These are phyloP conservation scores for Pteria penguin DNA, from an alignment of 2,888 invertebrate genomes.

Conservation along the genomic window DNA sequence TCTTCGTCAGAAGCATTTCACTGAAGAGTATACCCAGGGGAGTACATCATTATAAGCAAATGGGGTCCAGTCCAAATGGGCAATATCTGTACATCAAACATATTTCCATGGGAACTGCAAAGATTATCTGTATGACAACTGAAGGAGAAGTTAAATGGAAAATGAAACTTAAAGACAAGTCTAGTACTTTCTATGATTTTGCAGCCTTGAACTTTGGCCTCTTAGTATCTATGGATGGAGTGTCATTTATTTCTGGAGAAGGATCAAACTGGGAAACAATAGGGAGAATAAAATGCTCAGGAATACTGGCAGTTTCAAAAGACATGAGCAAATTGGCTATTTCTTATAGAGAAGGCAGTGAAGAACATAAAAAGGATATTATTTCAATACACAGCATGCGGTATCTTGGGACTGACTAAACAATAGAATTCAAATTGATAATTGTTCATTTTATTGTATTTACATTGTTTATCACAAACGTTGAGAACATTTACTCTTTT, in stretches of 20 bases:
- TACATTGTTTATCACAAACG: too few relatives aligned
- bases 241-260: neutral
- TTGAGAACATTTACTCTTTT: too few relatives aligned
- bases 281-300: neutral
- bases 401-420: too few relatives aligned
- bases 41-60: neutral
- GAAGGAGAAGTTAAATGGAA: neutral
- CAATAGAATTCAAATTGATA: too few relatives aligned
- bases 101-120: neutral
- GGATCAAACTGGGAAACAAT: neutral
- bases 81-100: neutral
- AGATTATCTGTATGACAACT: neutral
- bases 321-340: neutral
- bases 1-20: neutral
- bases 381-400: neutral
- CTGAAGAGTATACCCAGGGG: too few relatives aligned
- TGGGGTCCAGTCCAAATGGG: neutral
- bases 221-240: neutral
- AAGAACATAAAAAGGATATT: neutral
- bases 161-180: neutral
- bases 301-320: neutral
- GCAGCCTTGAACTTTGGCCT: neutral
- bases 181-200: neutral
- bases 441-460: too few relatives aligned
- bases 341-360: neutral